Evolutionary conservation across 2,113 vertebrate species (phyloP).

Genomic region (Phalacrocorax aristotelis): DNA sequence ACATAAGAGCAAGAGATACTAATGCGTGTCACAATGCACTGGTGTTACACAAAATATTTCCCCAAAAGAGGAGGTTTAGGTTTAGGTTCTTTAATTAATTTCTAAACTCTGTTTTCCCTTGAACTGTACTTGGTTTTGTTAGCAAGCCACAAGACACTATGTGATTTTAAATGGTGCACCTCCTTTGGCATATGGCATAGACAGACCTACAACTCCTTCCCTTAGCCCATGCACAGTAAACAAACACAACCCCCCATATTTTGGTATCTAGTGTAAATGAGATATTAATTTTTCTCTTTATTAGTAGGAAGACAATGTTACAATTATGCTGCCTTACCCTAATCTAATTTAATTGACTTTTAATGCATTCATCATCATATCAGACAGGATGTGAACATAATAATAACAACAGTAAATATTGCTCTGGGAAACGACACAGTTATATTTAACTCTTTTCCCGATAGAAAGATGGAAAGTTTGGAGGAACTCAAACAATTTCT

Average conservation of each 20-base stretch:
- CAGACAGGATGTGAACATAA: background rate
- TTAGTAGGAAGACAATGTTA: background rate
- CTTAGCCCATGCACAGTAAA: background rate
- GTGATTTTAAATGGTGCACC: background rate
- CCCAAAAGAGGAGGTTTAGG: background rate
- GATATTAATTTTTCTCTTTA: background rate
- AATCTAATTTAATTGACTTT: background rate
- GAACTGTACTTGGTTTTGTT: background rate
- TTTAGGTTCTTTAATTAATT: background rate
- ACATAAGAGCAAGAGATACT: background rate
- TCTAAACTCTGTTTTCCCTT: background rate
- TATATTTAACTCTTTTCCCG: background rate
- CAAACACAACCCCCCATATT: background rate
- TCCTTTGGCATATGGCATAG: background rate
- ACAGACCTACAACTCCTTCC: background rate
- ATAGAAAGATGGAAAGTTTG: background rate
- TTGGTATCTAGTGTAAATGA: background rate
- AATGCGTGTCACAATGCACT: background rate
- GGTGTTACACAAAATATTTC: background rate
- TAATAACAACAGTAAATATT: background rate
- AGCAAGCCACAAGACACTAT: background rate
- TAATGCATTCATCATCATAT: background rate
- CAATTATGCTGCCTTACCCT: background rate
- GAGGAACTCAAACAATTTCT: background rate
- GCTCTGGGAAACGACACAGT: background rate